phyloP scores from a whole-genome alignment of 2,888 invertebrate species.

The Merodon equestris region DNA sequence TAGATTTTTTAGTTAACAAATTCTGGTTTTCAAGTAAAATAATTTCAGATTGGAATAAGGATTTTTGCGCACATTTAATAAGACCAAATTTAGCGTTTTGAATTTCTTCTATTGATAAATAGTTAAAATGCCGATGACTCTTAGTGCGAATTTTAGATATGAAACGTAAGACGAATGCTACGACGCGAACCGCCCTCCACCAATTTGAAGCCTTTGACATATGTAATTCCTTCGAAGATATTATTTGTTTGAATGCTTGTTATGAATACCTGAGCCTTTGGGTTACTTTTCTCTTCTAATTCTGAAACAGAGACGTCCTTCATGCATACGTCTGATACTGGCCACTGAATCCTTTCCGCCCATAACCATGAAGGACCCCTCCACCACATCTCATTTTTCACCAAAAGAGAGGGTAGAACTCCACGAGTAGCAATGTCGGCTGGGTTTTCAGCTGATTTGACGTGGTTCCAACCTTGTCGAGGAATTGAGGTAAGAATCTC shows the following conservation, averaged over 20 bases:
- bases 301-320: slow-evolving; percentile 1
- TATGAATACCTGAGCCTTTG: slow-evolving; percentile 5
- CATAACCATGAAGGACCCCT: slow-evolving; percentile 22
- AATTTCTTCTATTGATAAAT: slow-evolving; percentile 8
- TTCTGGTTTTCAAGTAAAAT: not conserved
- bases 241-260: not conserved
- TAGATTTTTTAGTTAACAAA: slow-evolving; percentile 1
- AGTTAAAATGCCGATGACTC: not conserved
- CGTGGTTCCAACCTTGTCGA: slow-evolving; percentile 6
- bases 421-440: slow-evolving; percentile 35
- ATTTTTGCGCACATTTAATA: not conserved
- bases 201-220: slow-evolving; percentile 14
- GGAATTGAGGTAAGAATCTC: slow-evolving; percentile 12
- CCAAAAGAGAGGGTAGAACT: slow-evolving; percentile 6
- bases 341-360: slow-evolving; percentile 13
- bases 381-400: slow-evolving; percentile 19
- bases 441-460: slow-evolving; percentile 20
- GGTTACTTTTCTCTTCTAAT: slow-evolving; percentile 12
- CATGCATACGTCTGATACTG: not conserved
- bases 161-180: slow-evolving; percentile 3
- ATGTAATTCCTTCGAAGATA: slow-evolving; percentile 6
- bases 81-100: not conserved
- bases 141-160: not conserved
- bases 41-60: not conserved
- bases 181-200: slow-evolving; percentile 15